A percentile compares a stretch with the other conserved stretches of the same genome.
Conservation (phyloP, 2,113 vertebrate species). For the Callaeas wilsoni region DNA sequence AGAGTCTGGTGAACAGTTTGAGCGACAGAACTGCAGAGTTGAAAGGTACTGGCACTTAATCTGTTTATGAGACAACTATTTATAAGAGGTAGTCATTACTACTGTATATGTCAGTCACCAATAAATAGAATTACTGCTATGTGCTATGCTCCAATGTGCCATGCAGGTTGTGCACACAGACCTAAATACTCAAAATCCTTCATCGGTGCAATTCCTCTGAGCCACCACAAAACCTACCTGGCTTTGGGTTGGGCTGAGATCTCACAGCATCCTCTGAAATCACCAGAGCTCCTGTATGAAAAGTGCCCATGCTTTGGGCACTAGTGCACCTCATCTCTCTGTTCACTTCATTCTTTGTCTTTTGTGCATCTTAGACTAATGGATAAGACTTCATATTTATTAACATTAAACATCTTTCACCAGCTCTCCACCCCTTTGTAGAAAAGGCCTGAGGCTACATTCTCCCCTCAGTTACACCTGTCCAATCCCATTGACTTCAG, state of each 20-base stretch:
- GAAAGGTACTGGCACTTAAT: slow-evolving; percentile 33
- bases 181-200: not conserved
- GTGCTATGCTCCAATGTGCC: not conserved
- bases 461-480: slow-evolving; percentile 63
- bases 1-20: slow-evolving; percentile 42
- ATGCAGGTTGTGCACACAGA: not conserved
- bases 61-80: slow-evolving; percentile 39
- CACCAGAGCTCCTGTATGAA: not conserved
- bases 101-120: not conserved
- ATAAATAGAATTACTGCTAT: not conserved
- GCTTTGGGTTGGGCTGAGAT: not conserved
- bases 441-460: slow-evolving; percentile 56
- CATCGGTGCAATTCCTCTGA: not conserved
- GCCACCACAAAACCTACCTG: not conserved
- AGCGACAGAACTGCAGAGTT: slow-evolving; percentile 8
- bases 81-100: not conserved
- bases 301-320: not conserved
- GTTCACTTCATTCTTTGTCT: not conserved
- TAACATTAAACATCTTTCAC: slow-evolving; percentile 43
- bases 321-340: not conserved
- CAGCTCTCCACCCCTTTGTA: slow-evolving; percentile 29
- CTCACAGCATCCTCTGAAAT: not conserved
- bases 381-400: slow-evolving; percentile 46
- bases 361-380: slow-evolving; percentile 19
- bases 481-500: slow-evolving; percentile 58